Percentiles rank a stretch among this genome's conserved stretches.
phyloP scores from a whole-genome alignment of 30 jellyfish, hydroid and myxozoan species.

The Aurelia coerulea region DNA sequence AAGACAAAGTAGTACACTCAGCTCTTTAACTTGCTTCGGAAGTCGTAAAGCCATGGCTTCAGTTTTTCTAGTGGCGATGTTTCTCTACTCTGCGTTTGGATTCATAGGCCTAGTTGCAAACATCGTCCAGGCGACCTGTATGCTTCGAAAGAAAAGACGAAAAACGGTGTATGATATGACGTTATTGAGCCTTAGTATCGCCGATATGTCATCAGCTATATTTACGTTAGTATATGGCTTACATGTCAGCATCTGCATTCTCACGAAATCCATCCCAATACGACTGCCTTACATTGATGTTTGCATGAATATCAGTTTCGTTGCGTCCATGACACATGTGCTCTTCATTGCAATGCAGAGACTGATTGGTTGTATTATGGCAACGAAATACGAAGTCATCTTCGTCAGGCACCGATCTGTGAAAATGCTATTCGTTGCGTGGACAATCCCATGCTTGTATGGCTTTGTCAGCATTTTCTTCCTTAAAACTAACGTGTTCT shows the following conservation, averaged over 20 bases:
- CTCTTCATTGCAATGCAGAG: conserved; percentile 1
- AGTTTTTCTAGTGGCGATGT: background rate
- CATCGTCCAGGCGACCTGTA: background rate
- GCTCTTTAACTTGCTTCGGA: no score
- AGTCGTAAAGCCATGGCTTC: no score
- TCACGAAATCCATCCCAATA: background rate
- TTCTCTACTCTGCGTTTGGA: conserved; percentile 4
- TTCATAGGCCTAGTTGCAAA: background rate
- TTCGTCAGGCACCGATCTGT: background rate
- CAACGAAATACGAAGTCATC: background rate
- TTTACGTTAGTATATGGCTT: background rate
- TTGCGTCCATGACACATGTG: conserved; percentile 17
- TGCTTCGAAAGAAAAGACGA: background rate
- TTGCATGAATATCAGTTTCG: background rate
- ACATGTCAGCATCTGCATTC: background rate
- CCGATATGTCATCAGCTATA: conserved; percentile 6
- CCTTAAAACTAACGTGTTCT: background rate
- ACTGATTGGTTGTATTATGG: background rate
- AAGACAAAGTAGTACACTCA: no score
- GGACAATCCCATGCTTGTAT: background rate
- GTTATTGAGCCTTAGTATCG: conserved; percentile 1
- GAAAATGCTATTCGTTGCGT: background rate
- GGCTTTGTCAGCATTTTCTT: background rate
- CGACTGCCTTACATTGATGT: background rate
- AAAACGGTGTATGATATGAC: background rate